Percentiles rank a stretch among this genome's conserved stretches.
Evolutionary conservation across 2,797 vertebrate genomes (phyloP).

Genomic region (Semotilus atromaculatus): DNA sequence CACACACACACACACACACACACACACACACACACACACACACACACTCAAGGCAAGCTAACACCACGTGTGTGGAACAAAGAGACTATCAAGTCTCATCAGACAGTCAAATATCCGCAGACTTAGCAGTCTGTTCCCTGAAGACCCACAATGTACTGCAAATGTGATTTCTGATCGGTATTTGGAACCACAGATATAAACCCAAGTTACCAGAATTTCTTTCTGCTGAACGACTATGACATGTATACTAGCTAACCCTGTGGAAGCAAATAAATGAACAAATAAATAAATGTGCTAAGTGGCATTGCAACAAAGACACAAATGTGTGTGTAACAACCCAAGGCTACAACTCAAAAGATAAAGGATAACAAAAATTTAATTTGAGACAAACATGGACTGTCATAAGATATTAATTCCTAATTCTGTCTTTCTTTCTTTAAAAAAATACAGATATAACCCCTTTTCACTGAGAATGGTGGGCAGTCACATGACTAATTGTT

Average conservation of each 20-base stretch:
- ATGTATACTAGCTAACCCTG: background rate
- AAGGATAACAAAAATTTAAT: background rate
- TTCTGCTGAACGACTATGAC: background rate
- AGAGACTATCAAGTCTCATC: conserved; percentile 53
- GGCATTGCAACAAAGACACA: background rate
- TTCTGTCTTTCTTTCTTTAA: background rate
- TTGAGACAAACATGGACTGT: background rate
- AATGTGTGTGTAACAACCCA: background rate
- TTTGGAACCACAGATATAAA: conserved; percentile 47
- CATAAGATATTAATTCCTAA: background rate
- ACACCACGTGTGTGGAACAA: conserved; percentile 46
- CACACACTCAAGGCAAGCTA: conserved; percentile 19
- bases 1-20: conserved; percentile 20
- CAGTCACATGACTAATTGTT: conserved; percentile 37
- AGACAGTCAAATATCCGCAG: conserved; percentile 45
- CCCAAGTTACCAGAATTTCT: conserved; percentile 31
- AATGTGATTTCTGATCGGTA: conserved; percentile 27
- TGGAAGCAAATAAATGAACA: background rate
- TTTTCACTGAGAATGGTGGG: conserved; percentile 4
- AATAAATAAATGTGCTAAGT: background rate
- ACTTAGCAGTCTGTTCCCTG: conserved; percentile 32
- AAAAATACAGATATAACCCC: background rate
- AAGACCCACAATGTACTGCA: conserved; percentile 25
- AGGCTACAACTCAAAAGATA: background rate
- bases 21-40: background rate